Evolutionary conservation across 2,797 vertebrate species (phyloP), one percentile per base, ranked within the genome.

Genomic region (Gorsachius magnificus): DNA sequence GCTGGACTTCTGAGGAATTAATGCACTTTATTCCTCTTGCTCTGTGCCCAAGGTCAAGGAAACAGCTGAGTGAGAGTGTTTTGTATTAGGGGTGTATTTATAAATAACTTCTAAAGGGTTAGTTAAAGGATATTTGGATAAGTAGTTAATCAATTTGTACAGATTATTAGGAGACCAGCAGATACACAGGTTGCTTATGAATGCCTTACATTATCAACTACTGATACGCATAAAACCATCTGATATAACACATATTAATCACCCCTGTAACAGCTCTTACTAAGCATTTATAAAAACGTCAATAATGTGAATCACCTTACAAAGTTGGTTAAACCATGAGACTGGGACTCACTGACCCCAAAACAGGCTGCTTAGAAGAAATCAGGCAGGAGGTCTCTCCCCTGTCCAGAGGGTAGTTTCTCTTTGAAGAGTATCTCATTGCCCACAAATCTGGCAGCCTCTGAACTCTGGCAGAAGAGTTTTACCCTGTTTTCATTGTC

Each of bases 111-210:
- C 57, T 51, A 33, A 72, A 71, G 61, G 87, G 84, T 60, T 69
- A 50, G 69, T 78, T 64, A 95, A 83, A 54, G 65, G 29, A 41
- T 92, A 72, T 76, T 90, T 78, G 87, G 45, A 41, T 90, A 91
- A 94, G 65, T 10, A 89, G 64, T n/a, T 94, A 68, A 96, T 94
- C 87, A 90, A 71, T 92, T 90, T 75, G 33, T 70, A 91, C 20
- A 88, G 87, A 85, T 85, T 71, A 71, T 83, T 66, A 78, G 33
- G 48, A 93, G 53, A 24, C 6, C 68, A 92, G 82, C 50, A 91
- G 87, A 89, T 38, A 68, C 76, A 85, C 1, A 74, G 48, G 64
- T 51, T 96, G 78, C 74, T 82, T 71, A 28, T 24, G 76, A 91
- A 81, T 19, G 58, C 53, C 46, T 92, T 28, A 13, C 24, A 41